Evolutionary conservation across 2,888 invertebrate genomes (phyloP).

Genomic region (Caradrina clavipalpis): DNA sequence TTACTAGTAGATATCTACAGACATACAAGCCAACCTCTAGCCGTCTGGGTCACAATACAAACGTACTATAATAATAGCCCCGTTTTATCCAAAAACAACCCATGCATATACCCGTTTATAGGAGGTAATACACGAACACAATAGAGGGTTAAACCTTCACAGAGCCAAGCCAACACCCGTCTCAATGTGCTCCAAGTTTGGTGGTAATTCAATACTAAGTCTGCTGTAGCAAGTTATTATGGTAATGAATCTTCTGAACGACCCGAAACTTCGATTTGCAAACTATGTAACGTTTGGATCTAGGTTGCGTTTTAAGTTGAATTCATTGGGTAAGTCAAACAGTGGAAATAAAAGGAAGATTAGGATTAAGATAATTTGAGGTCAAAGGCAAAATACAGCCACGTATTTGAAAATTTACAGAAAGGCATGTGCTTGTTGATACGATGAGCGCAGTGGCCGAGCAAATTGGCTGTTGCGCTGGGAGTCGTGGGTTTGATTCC

Average conservation of each 20-base stretch:
- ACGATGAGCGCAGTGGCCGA: too few species aligned
- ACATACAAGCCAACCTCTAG: neutral
- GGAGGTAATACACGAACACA: neutral
- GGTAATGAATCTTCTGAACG: constrained; percentile 54
- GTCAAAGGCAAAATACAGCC: too few species aligned
- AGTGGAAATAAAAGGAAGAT: neutral
- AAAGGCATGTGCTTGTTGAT: too few species aligned
- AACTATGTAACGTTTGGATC: constrained; percentile 50
- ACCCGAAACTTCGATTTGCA: constrained; percentile 44
- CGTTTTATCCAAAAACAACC: neutral
- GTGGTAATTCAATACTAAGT: constrained; percentile 35
- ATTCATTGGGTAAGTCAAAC: neutral
- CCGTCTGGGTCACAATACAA: neutral
- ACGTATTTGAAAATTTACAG: too few species aligned
- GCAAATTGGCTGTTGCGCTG: too few species aligned
- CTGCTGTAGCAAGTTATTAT: constrained; percentile 50
- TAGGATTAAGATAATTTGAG: too few species aligned
- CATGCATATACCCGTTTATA: neutral
- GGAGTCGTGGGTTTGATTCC: too few species aligned
- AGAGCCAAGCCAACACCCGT: constrained; percentile 13
- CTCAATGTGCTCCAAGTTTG: constrained; percentile 28
- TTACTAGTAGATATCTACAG: neutral
- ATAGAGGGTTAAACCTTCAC: neutral
- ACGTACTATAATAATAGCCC: neutral
- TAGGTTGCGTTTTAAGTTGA: constrained; percentile 34